These are phyloP conservation scores for Sipha maydis DNA, from an alignment of 2,888 invertebrate species.

Conservation along the genomic window DNA sequence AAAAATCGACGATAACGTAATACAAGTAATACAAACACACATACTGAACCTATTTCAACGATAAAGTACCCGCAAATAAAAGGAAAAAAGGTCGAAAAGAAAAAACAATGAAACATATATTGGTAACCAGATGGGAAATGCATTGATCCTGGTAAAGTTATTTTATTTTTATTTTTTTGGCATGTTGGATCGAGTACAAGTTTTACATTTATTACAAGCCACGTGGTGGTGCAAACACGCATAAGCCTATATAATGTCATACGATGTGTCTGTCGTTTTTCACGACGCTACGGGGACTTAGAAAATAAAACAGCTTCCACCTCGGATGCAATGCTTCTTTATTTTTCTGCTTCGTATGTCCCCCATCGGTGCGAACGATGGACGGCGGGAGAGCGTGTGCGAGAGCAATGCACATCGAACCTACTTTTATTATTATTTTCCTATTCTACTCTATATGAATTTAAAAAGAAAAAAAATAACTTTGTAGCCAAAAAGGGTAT, in stretches of 20 bases:
- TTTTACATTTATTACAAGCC: slow-evolving; percentile 56
- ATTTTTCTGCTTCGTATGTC: background rate
- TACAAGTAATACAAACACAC: background rate
- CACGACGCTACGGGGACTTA: slow-evolving; percentile 32
- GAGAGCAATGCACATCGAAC: slow-evolving; percentile 5
- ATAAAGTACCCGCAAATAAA: background rate
- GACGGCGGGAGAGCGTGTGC: background rate
- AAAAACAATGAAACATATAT: slow-evolving; percentile 21
- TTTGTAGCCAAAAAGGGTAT: slow-evolving; percentile 30
- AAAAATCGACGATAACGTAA: background rate
- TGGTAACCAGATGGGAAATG: slow-evolving; percentile 16
- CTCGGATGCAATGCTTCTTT: background rate
- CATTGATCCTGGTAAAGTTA: slow-evolving; percentile 35
- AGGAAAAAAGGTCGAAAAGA: background rate
- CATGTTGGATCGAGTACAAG: slow-evolving; percentile 38
- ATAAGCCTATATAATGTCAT: slow-evolving; percentile 42
- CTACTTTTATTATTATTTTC: slow-evolving; percentile 47
- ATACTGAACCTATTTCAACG: background rate
- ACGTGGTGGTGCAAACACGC: slow-evolving; percentile 6
- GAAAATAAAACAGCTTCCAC: slow-evolving; percentile 43
- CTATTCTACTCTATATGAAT: slow-evolving; percentile 45
- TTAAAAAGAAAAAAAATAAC: slow-evolving; percentile 45
- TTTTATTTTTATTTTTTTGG: slow-evolving; percentile 3
- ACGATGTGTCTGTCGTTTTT: slow-evolving; percentile 45
- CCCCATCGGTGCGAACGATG: background rate